Evolutionary conservation across 2,797 vertebrate genomes (phyloP).

Genomic region (Sebastes baramenuke): DNA sequence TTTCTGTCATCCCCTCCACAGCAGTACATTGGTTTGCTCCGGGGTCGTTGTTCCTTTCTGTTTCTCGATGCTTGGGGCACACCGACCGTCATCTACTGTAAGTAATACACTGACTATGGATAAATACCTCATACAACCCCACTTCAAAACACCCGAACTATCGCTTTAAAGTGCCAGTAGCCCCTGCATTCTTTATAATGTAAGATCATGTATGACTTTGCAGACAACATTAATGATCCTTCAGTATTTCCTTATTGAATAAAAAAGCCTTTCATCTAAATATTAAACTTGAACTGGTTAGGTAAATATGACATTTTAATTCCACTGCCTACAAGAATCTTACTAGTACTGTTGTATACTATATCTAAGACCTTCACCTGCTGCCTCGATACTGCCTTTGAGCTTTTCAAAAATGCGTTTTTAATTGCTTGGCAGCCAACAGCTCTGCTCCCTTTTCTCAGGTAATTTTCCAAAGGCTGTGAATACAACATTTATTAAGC

Average conservation of each 20-base stretch:
- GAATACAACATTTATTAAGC: constrained; percentile 13
- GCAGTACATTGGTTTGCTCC: too few species aligned
- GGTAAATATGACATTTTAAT: neutral
- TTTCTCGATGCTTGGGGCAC: too few species aligned
- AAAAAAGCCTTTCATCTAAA: neutral
- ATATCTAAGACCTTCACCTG: neutral
- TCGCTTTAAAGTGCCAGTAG: neutral
- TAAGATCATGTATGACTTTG: neutral
- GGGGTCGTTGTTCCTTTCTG: too few species aligned
- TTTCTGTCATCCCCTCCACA: too few species aligned
- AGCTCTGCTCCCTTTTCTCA: neutral
- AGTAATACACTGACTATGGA: too few species aligned
- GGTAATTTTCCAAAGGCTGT: constrained; percentile 16
- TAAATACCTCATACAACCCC: too few species aligned
- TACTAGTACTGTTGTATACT: neutral
- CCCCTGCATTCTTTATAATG: neutral
- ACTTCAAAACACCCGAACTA: too few species aligned
- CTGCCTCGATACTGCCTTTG: neutral
- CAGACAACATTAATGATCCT: neutral
- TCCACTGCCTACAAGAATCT: neutral
- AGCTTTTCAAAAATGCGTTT: constrained; percentile 4
- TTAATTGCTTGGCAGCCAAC: constrained; percentile 2
- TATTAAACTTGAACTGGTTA: neutral
- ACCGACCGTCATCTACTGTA: too few species aligned
- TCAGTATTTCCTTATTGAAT: neutral